phyloP scores from a whole-genome alignment of 2,888 invertebrate species.

The Phymatocera aterrima region DNA sequence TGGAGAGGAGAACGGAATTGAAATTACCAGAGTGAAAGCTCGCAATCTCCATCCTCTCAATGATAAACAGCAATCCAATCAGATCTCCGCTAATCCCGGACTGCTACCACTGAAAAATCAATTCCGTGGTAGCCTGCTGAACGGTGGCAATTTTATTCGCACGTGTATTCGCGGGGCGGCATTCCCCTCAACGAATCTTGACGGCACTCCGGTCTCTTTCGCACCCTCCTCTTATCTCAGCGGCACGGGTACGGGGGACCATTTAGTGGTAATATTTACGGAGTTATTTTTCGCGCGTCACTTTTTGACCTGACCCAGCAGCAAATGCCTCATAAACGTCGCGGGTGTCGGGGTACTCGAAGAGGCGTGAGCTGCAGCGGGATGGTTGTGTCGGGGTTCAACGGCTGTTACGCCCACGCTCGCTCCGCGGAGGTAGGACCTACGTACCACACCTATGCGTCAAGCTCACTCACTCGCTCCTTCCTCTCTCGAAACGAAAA shows the following conservation, averaged over 20 bases:
- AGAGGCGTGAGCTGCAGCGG: neutral
- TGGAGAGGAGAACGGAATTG: too few relatives aligned
- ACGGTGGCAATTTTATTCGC: neutral
- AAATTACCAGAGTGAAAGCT: too few relatives aligned
- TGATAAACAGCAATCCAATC: neutral
- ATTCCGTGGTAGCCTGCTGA: neutral
- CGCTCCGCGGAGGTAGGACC: neutral
- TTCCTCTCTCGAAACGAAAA: neutral
- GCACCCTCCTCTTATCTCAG: slow-evolving; percentile 27
- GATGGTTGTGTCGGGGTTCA: too few relatives aligned
- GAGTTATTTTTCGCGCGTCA: slow-evolving; percentile 33
- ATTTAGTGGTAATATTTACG: slow-evolving; percentile 32
- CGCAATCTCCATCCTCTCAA: too few relatives aligned
- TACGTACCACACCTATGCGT: too few relatives aligned
- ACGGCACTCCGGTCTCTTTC: neutral
- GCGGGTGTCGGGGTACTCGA: slow-evolving; percentile 23
- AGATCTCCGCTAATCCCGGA: neutral
- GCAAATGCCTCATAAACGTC: slow-evolving; percentile 38
- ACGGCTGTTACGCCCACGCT: slow-evolving; percentile 39
- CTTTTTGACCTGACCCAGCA: slow-evolving; percentile 28
- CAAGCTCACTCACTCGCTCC: neutral
- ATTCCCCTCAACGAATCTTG: slow-evolving; percentile 15
- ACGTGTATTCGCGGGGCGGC: neutral
- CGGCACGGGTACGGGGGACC: neutral
- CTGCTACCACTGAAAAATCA: neutral